These are phyloP conservation scores for Macrosteles quadrilineatus DNA, from an alignment of 1,140 invertebrate species.

Conservation along the genomic window DNA sequence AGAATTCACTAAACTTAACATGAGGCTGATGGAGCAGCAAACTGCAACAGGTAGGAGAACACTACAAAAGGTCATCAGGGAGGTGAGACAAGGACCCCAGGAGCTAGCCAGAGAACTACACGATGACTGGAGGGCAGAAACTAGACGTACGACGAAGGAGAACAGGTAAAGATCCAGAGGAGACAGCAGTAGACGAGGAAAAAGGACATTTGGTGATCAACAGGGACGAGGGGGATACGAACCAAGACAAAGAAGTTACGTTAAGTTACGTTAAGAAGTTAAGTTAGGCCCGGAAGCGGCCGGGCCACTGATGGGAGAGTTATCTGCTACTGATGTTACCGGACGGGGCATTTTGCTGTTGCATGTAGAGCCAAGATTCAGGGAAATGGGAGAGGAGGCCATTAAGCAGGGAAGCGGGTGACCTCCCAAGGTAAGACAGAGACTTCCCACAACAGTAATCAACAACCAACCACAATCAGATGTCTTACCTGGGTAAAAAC, in stretches of 20 bases:
- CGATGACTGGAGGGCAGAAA: background rate
- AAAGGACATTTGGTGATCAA: too few relatives aligned
- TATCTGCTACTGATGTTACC: slow-evolving; percentile 85
- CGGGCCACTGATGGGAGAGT: background rate
- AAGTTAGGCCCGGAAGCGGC: too few relatives aligned
- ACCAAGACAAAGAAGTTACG: background rate
- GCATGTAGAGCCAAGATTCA: slow-evolving; percentile 66
- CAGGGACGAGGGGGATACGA: background rate
- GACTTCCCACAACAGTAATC: too few relatives aligned
- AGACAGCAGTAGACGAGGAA: background rate
- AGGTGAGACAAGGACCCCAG: too few relatives aligned
- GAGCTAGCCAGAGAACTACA: background rate
- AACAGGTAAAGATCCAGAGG: background rate
- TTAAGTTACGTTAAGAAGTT: too few relatives aligned
- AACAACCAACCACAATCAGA: too few relatives aligned
- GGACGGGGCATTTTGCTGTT: slow-evolving; percentile 81
- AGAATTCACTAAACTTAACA: background rate
- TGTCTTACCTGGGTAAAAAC: background rate
- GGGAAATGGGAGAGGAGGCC: slow-evolving; percentile 49
- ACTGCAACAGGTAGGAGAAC: too few relatives aligned
- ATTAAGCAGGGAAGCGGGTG: slow-evolving; percentile 37
- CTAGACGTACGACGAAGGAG: background rate
- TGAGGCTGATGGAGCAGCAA: background rate
- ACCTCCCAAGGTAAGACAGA: too few relatives aligned
- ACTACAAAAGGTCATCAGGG: too few relatives aligned